These are phyloP conservation scores for Cryptoblepharus egeriae DNA, from an alignment of 2,797 vertebrate genomes.

Conservation along the genomic window DNA sequence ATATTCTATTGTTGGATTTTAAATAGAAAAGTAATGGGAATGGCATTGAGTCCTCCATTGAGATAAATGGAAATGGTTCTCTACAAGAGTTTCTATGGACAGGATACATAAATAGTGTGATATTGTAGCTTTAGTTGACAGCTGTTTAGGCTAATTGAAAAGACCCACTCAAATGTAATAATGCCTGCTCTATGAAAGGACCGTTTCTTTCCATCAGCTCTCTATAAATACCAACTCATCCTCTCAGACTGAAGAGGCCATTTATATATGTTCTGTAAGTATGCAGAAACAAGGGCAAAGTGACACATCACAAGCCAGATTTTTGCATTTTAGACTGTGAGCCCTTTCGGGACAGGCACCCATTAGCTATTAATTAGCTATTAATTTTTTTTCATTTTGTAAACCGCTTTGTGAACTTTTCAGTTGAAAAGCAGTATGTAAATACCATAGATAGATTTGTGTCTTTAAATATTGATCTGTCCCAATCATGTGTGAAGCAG, in stretches of 20 bases:
- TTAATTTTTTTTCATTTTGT: too few species aligned
- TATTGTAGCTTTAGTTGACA: not conserved
- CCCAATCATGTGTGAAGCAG: not conserved
- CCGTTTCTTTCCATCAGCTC: not conserved
- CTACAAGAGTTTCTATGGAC: not conserved
- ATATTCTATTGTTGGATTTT: not conserved
- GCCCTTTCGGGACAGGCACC: too few species aligned
- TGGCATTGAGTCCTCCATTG: not conserved
- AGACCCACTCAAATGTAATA: not conserved
- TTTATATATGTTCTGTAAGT: not conserved
- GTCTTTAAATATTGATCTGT: not conserved
- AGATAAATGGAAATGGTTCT: not conserved
- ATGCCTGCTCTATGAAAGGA: not conserved
- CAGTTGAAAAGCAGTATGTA: too few species aligned
- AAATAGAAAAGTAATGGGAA: not conserved
- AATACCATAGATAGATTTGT: too few species aligned
- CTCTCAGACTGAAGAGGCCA: not conserved
- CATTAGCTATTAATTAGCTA: too few species aligned
- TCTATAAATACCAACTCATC: not conserved
- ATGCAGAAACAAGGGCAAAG: not conserved
- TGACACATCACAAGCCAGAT: not conserved
- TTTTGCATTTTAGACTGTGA: too few species aligned
- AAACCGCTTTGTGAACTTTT: too few species aligned
- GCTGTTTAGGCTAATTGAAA: not conserved
- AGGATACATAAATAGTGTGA: not conserved